Percentiles rank a stretch among this genome's conserved stretches.
phyloP scores from a whole-genome alignment of 2,113 vertebrate genomes.

The Probosciger aterrimus region DNA sequence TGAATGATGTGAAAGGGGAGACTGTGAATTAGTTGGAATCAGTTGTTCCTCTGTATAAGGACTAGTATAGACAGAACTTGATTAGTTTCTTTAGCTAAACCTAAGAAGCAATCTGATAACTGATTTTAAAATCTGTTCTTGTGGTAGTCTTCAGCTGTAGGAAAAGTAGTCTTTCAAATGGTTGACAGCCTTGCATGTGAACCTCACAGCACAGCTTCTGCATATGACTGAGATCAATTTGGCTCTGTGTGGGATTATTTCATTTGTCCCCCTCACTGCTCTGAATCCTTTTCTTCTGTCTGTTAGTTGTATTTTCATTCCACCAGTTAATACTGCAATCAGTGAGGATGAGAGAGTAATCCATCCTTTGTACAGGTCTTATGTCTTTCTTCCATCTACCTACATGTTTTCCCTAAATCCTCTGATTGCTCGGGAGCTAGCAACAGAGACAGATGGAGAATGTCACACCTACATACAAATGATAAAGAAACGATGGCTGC shows the following conservation, averaged over 20 bases:
- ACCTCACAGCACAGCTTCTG: background rate
- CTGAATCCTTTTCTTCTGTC: background rate
- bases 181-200: background rate
- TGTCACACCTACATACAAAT: conserved; percentile 18
- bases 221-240: background rate
- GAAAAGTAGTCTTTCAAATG: background rate
- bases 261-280: background rate
- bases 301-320: background rate
- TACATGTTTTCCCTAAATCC: background rate
- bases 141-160: background rate
- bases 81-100: background rate
- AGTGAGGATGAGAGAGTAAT: background rate
- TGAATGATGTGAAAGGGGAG: background rate
- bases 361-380: background rate
- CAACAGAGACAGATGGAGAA: conserved; percentile 31
- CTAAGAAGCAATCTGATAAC: background rate
- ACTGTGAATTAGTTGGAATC: background rate
- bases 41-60: background rate
- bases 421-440: background rate
- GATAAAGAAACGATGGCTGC: background rate
- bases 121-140: background rate
- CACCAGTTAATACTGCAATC: background rate
- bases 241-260: background rate
- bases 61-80: background rate
- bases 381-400: background rate